These are phyloP conservation scores for Cirrhinus molitorella DNA, from an alignment of 2,797 vertebrate genomes.

Conservation along the genomic window DNA sequence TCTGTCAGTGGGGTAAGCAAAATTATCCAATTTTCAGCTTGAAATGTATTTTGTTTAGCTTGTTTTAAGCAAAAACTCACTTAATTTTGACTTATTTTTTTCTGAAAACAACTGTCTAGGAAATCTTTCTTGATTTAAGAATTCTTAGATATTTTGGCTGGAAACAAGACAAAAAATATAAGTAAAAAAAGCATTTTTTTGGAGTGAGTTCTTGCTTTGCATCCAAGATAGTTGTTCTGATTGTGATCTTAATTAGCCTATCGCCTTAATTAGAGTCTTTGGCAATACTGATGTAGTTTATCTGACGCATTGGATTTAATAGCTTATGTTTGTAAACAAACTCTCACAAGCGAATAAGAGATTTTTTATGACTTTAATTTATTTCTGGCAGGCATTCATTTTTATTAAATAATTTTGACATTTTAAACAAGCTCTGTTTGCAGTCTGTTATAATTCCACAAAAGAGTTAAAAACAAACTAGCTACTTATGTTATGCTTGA, in stretches of 20 bases:
- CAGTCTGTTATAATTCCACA: neutral
- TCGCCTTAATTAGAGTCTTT: neutral
- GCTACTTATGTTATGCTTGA: no score
- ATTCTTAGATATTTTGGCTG: no score
- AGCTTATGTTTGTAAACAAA: slow-evolving; percentile 53
- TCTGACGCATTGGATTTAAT: slow-evolving; percentile 21
- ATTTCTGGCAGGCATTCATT: neutral
- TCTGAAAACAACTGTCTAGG: no score
- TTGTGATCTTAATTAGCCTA: neutral
- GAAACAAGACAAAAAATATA: no score
- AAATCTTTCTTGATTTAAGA: no score
- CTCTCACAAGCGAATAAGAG: neutral
- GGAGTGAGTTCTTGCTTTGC: neutral
- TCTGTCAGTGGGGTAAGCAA: no score
- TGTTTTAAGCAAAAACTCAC: no score
- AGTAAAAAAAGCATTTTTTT: no score
- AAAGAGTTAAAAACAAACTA: neutral
- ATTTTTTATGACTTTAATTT: neutral
- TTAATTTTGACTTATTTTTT: no score
- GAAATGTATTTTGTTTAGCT: no score
- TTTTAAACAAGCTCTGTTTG: neutral
- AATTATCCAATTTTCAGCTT: no score
- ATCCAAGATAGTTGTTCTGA: neutral
- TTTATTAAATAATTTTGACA: neutral
- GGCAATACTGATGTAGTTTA: neutral